These are phyloP conservation scores for Baccha elongata DNA, from an alignment of 2,888 invertebrate species.

Conservation along the genomic window DNA sequence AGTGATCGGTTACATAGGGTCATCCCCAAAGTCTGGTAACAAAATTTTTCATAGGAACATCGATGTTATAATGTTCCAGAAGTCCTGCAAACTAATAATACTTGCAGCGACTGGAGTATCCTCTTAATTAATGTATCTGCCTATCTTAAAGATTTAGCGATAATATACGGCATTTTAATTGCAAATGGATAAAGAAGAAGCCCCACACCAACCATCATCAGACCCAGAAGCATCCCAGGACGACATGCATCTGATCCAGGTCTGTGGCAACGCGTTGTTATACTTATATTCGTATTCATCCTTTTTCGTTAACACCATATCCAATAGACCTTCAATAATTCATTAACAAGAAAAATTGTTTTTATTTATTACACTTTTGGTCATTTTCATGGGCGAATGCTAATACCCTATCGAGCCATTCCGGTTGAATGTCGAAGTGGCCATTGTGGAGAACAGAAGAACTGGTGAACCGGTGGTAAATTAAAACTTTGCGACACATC, in stretches of 20 bases:
- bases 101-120: conserved; percentile 17
- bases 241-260: conserved; percentile 3
- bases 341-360: conserved; percentile 73
- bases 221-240: conserved; percentile 2
- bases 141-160: conserved; percentile 72
- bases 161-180: conserved; percentile 73
- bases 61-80: conserved; percentile 40
- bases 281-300: conserved; percentile 32
- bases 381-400: conserved; percentile 55
- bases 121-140: conserved; percentile 73
- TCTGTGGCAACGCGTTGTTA: conserved; percentile 4
- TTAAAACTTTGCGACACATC: conserved; percentile 68
- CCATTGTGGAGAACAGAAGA: conserved; percentile 16
- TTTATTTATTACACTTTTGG: conserved; percentile 72
- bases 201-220: conserved; percentile 25
- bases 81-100: conserved; percentile 55
- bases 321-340: conserved; percentile 74
- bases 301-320: conserved; percentile 73
- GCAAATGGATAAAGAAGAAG: conserved; percentile 69
- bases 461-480: conserved; percentile 58
- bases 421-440: neutral
- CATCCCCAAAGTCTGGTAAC: conserved; percentile 21
- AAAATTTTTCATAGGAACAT: conserved; percentile 16
- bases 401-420: conserved; percentile 42
- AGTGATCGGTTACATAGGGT: conserved; percentile 52